A percentile compares a stretch with the other conserved stretches of the same genome.
phyloP scores from a whole-genome alignment of 2,113 vertebrate species.

The Sceloporus undulatus region DNA sequence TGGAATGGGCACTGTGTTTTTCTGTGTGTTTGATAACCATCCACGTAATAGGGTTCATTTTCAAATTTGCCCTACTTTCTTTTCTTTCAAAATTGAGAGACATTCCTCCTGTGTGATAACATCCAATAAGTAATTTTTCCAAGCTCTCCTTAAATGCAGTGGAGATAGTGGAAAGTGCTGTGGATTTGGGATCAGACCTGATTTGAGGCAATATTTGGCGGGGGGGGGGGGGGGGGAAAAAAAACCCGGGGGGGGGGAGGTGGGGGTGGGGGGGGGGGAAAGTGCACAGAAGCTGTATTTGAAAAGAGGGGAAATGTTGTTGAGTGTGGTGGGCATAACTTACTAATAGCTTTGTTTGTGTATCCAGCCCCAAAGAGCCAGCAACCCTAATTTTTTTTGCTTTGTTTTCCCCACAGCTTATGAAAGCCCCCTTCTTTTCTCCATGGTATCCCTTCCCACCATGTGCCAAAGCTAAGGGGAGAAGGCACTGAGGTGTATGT shows the following conservation, averaged over 20 bases:
- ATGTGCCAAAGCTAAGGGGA: neutral
- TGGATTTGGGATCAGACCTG: neutral
- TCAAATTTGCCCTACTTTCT: too few relatives aligned
- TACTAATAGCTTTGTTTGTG: neutral
- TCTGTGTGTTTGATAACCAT: too few relatives aligned
- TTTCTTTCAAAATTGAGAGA: too few relatives aligned
- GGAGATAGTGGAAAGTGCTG: too few relatives aligned
- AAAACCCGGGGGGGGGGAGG: too few relatives aligned
- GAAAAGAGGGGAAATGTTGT: neutral
- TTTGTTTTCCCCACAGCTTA: conserved; percentile 21
- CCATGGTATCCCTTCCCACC: neutral
- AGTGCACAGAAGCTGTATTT: neutral
- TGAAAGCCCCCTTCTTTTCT: neutral
- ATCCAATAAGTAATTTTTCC: too few relatives aligned
- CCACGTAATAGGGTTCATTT: too few relatives aligned
- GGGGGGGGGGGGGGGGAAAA: neutral
- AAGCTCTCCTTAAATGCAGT: too few relatives aligned
- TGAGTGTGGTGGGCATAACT: neutral
- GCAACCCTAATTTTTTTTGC: neutral
- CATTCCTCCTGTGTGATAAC: too few relatives aligned
- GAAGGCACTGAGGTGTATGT: neutral
- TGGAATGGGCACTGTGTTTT: too few relatives aligned
- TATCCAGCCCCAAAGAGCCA: neutral
- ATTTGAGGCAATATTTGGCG: neutral
- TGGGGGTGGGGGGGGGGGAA: neutral